Evolutionary conservation across 2,888 invertebrate species (phyloP).

Genomic region (Protula sp.): DNA sequence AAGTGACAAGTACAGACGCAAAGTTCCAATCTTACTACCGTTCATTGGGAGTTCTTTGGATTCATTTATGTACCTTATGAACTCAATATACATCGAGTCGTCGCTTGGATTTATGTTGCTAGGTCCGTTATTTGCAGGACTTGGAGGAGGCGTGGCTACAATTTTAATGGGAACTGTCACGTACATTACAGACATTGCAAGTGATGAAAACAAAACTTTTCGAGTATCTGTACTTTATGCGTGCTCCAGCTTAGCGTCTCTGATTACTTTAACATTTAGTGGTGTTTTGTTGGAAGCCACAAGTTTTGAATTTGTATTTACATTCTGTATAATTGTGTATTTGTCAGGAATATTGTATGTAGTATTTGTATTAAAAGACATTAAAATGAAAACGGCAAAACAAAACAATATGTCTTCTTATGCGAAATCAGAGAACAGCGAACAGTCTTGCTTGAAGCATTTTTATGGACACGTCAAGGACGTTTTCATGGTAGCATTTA

Average conservation of each 20-base stretch:
- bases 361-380: too few species aligned
- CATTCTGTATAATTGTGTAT: too few species aligned
- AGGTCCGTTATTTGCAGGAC: neutral
- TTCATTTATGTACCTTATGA: neutral
- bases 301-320: too few species aligned
- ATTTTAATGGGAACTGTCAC: neutral
- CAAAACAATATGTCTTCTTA: too few species aligned
- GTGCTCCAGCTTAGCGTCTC: too few species aligned
- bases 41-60: neutral
- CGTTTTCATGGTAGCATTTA: neutral
- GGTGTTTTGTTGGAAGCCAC: too few species aligned
- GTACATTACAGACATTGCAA: neutral
- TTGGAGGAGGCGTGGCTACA: neutral
- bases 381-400: too few species aligned
- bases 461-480: neutral
- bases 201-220: neutral
- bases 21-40: neutral
- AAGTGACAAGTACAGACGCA: neutral
- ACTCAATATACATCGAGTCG: neutral
- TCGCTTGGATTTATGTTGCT: neutral
- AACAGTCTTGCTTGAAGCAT: too few species aligned
- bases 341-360: too few species aligned
- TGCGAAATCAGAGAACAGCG: too few species aligned
- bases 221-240: neutral
- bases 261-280: too few species aligned